Evolutionary conservation across 2,797 vertebrate genomes (phyloP).

Genomic region (Xenopus petersii): DNA sequence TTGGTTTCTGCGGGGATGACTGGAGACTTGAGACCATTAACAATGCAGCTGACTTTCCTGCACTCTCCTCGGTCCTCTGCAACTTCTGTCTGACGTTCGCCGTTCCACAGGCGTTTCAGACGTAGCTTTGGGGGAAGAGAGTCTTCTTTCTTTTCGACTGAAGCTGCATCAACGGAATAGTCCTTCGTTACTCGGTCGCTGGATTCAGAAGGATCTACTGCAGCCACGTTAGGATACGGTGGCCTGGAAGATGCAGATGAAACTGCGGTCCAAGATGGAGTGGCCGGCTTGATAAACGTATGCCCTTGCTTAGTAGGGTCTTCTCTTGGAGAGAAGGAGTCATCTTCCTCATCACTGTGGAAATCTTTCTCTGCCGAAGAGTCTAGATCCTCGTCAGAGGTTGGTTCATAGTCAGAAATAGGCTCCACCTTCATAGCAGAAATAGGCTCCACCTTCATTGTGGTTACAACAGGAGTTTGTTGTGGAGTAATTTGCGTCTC

Average conservation of each 20-base stretch:
- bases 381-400: conserved; percentile 17
- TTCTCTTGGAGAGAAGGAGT: rapidly evolving
- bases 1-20: conserved; percentile 42
- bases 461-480: conserved; percentile 5
- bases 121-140: conserved; percentile 70
- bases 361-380: conserved; percentile 16
- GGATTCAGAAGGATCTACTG: conserved; percentile 49
- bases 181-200: conserved; percentile 31
- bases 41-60: conserved; percentile 55
- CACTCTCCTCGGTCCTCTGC: conserved; percentile 51
- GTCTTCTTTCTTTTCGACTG: conserved; percentile 64
- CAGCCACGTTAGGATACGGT: conserved; percentile 26
- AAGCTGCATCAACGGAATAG: rapidly evolving
- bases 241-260: rapidly evolving
- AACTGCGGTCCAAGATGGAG: conserved; percentile 25
- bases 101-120: conserved; percentile 70
- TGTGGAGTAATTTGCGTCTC: conserved; percentile 23
- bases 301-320: conserved; percentile 22
- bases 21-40: conserved; percentile 28
- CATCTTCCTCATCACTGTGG: conserved; percentile 22
- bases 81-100: conserved; percentile 49
- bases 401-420: conserved; percentile 43
- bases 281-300: conserved; percentile 55
- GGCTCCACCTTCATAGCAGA: conserved; percentile 59
- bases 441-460: conserved; percentile 4